Conservation (phyloP, 2,113 vertebrate species). For the Neogobius melanostomus region DNA sequence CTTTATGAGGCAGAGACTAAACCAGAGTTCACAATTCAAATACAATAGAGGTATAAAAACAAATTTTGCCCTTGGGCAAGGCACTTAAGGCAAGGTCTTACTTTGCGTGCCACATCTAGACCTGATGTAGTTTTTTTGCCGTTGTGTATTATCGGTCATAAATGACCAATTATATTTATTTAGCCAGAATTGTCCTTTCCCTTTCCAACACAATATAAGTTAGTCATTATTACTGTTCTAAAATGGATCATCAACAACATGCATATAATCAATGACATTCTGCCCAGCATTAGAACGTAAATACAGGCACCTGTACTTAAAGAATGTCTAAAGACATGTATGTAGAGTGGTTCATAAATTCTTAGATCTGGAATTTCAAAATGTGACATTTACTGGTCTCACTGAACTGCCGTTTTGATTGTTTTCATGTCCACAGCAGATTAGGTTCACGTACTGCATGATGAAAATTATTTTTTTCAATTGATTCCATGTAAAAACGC, state of each 20-base stretch:
- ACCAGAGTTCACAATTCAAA: constrained; percentile 43
- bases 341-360: constrained; percentile 38
- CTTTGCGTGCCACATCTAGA: constrained; percentile 27
- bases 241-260: constrained; percentile 45
- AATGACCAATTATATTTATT: not conserved
- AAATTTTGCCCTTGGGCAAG: constrained; percentile 37
- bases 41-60: constrained; percentile 20
- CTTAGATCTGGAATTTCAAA: constrained; percentile 32
- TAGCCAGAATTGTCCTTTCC: constrained; percentile 24
- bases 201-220: constrained; percentile 45
- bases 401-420: constrained; percentile 46
- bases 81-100: constrained; percentile 30
- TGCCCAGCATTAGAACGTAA: constrained; percentile 36
- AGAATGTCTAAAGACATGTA: constrained; percentile 50
- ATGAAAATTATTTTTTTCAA: constrained; percentile 61
- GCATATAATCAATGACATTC: constrained; percentile 41
- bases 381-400: constrained; percentile 32
- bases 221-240: constrained; percentile 49
- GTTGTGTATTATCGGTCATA: not conserved
- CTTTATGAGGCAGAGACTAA: constrained; percentile 31
- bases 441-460: constrained; percentile 73
- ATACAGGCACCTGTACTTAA: constrained; percentile 57
- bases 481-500: constrained; percentile 41
- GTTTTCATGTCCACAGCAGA: constrained; percentile 57
- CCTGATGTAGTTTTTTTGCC: not conserved